These are phyloP conservation scores for Drosophila pandora DNA, from an alignment of 1,140 invertebrate genomes.

Conservation along the genomic window DNA sequence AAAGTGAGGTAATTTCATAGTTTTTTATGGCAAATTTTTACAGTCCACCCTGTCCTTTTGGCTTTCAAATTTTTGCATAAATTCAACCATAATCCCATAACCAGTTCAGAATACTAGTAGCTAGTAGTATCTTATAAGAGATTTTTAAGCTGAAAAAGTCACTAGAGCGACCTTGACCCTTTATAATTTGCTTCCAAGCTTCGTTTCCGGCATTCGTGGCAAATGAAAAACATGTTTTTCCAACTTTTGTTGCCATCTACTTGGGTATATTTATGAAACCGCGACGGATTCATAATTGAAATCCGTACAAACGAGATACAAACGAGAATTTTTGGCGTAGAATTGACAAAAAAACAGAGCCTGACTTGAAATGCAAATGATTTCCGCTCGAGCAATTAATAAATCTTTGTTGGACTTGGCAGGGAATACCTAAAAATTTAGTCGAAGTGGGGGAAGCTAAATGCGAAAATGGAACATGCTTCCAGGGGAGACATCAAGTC, in stretches of 20 bases:
- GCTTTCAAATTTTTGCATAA: constrained; percentile 12
- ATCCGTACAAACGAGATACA: constrained; percentile 44
- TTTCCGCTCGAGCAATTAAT: constrained; percentile 53
- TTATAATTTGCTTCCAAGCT: constrained; percentile 39
- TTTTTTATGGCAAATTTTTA: constrained; percentile 17
- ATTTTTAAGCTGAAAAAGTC: constrained; percentile 4
- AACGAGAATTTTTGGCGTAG: background rate
- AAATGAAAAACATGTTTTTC: constrained; percentile 32
- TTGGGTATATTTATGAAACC: constrained; percentile 18
- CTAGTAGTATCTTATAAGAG: background rate
- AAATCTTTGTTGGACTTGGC: constrained; percentile 22
- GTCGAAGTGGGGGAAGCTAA: background rate
- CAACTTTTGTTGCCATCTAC: no score
- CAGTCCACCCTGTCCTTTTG: constrained; percentile 6
- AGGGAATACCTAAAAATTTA: background rate
- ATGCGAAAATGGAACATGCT: constrained; percentile 4
- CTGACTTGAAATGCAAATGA: constrained; percentile 48
- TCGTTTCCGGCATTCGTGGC: constrained; percentile 28
- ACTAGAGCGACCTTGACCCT: constrained; percentile 29
- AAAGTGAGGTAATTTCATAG: constrained; percentile 28
- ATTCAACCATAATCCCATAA: background rate
- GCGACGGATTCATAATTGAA: constrained; percentile 44
- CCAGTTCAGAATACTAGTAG: background rate
- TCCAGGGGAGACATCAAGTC: background rate
- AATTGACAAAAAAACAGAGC: background rate